Base-by-base conservation (phyloP, 2,888 invertebrate species). In the Phyllotreta cruciferae region DNA sequence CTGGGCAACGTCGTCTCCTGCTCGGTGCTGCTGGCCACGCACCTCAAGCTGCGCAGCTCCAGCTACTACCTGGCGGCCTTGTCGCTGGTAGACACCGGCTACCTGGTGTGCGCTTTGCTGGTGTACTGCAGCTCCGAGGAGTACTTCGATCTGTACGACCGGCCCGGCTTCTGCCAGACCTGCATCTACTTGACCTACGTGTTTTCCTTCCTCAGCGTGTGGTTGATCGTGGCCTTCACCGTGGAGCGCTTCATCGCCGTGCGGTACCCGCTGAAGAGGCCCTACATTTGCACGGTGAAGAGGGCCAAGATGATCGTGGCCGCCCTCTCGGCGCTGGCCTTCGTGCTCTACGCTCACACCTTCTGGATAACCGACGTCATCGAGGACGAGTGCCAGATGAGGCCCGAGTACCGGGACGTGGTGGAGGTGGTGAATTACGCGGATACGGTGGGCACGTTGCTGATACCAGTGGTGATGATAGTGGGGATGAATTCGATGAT, bases 151-250 rank as follows among this genome's bases (percentile, higher is more conserved):
- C 77, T 85, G 8, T 86, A 83, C 75, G 84, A 85, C 74, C 79
- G 78, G 44, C 80, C 84, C 14, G 86, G 86, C 8, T 85, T 85
- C 81, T 89, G 89, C 75, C 78, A 81, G 62, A 61, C 75, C 14
- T 76, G 77, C 39, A 73, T 78, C 7, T 81, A 80, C 66, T 50
- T 79, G 0, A 77, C 79, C 52, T 76, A 79, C 42, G 78, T 79
- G 3, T 86, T 85, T 81, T 86, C 87, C 66, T 88, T 87, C 56
- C 76, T 89, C 8, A 88, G 88, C 71, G 88, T 88, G 1, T 90
- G 89, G 88, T 78, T 89, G 37, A 87, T 88, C 39, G 89, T 90
- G 4, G 88, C 88, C 0, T 89, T 89, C 75, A 89, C 89, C 0
- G 85, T 88, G 1, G 89, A 90, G 74, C 80, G 89, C 58, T 89